Evolutionary conservation across 2,797 vertebrate species (phyloP), one percentile per base, ranked within the genome.

Genomic region (Glyptemys insculpta): DNA sequence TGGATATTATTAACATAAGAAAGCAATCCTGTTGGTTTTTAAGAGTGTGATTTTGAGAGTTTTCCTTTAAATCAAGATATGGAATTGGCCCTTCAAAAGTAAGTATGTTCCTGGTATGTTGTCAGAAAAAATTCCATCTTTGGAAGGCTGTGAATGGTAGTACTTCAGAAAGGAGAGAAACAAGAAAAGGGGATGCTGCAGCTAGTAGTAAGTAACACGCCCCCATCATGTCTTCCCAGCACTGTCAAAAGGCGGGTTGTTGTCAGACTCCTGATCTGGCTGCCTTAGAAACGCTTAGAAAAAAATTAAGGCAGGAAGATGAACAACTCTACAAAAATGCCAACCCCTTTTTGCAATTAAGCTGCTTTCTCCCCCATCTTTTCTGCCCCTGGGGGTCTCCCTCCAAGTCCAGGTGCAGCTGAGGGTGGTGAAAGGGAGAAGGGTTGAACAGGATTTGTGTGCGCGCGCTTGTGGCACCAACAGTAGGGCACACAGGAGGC

Each of bases 191-290:
- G 95, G 95, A 56, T 85, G 90, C 81, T 79, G 96, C 95, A 91
- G 96, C 96, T 90, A 96, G 93, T 1, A 92, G 96, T 88, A 85
- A 95, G 95, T 92, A 96, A 96, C 97, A 97, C 95, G 93, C 94
- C 94, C 94, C 96, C 94, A 92, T 97, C 98, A 97, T 97, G 98
- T 98, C 98, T 95, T 97, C 97, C 96, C 50, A 10, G 93, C 19
- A 95, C 98, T 97, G 97, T 97, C 97, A 97, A 94, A 96, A 97
- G 97, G 97, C 97, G 96, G 98, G 97, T 15, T 97, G 98, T 89
- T 97, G 97, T 97, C 97, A 98, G 97, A 96, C 97, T 98, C 96
- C 86, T 19, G 83, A 97, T 92, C 92, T 79, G 49, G 79, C 97
- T 96, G 97, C 95, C 96, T 97, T 57, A 85, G 83, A 96, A 93